A percentile compares a stretch with the other conserved stretches of the same genome.
phyloP scores from a whole-genome alignment of 2,888 invertebrate genomes.

The Lycocerus yunnanus region DNA sequence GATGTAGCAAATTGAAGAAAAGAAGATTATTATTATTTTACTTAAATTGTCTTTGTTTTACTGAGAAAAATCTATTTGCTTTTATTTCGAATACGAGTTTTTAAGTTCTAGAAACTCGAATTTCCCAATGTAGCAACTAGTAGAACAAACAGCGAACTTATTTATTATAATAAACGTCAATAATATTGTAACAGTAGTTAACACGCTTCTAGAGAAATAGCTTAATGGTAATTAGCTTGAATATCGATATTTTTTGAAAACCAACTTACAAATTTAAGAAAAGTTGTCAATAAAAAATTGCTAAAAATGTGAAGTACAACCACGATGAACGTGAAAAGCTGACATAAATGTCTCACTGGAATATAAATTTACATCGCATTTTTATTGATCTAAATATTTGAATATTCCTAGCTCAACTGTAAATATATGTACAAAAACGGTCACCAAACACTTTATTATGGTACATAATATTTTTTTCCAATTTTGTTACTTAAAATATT shows the following conservation, averaged over 20 bases:
- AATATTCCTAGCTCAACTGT: neutral
- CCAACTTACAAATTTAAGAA: neutral
- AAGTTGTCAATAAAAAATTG: neutral
- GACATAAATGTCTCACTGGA: neutral
- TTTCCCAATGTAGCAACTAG: too few species aligned
- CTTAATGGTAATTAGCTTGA: neutral
- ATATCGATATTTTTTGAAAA: neutral
- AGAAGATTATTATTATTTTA: neutral
- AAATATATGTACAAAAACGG: neutral
- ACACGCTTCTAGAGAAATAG: neutral
- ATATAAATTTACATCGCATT: slow-evolving; percentile 10
- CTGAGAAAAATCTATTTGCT: too few species aligned
- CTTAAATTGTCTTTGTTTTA: neutral
- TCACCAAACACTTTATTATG: neutral
- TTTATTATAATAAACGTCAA: neutral
- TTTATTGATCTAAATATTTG: slow-evolving; percentile 10
- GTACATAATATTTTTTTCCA: neutral
- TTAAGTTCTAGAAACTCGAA: too few species aligned
- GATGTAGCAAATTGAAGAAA: neutral
- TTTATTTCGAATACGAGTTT: too few species aligned
- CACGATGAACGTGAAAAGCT: slow-evolving; percentile 6
- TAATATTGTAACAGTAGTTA: neutral
- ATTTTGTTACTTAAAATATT: neutral
- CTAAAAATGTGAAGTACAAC: neutral
- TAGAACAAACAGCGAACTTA: neutral